A percentile compares a stretch with the other conserved stretches of the same genome.
phyloP scores from a whole-genome alignment of 1,140 invertebrate genomes.

The Pseudobourletiella spinata region DNA sequence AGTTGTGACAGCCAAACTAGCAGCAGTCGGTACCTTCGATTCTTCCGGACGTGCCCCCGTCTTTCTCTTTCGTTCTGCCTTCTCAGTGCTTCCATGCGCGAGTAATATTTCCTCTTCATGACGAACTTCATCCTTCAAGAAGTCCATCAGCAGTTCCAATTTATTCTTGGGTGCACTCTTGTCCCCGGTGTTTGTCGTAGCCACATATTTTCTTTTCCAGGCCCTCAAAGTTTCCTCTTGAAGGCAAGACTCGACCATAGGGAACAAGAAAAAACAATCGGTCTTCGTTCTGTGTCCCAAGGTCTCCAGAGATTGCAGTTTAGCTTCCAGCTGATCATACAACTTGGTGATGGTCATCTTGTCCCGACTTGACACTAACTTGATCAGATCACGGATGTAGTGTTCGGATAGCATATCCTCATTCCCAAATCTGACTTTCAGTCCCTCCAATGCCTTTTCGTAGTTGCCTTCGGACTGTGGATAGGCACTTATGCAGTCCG shows the following conservation, averaged over 20 bases:
- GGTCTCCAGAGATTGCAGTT: slow-evolving; percentile 7
- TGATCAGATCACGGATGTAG: slow-evolving; percentile 4
- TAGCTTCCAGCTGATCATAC: slow-evolving; percentile 7
- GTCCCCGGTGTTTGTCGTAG: not conserved
- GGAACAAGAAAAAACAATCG: not conserved
- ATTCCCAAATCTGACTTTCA: slow-evolving; percentile 8
- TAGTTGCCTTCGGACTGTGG: slow-evolving; percentile 13
- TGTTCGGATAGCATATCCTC: slow-evolving; percentile 4
- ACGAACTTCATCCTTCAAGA: slow-evolving; percentile 35
- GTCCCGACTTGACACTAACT: slow-evolving; percentile 6
- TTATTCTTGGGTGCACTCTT: not conserved
- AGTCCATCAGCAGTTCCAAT: slow-evolving; percentile 29
- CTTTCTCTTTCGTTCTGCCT: too few relatives aligned
- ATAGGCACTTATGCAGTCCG: slow-evolving; percentile 9
- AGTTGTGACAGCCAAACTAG: too few relatives aligned
- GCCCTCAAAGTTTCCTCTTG: slow-evolving; percentile 37
- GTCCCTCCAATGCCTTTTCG: slow-evolving; percentile 3
- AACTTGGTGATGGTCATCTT: not conserved
- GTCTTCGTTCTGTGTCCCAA: not conserved
- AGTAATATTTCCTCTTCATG: slow-evolving; percentile 27
- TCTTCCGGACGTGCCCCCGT: too few relatives aligned
- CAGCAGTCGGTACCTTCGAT: too few relatives aligned
- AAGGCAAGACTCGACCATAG: slow-evolving; percentile 37
- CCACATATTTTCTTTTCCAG: slow-evolving; percentile 35
- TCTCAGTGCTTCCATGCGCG: too few relatives aligned